A percentile compares a stretch with the other conserved stretches of the same genome.
Evolutionary conservation across 2,113 vertebrate species (phyloP).

Genomic region (Clarias magur): DNA sequence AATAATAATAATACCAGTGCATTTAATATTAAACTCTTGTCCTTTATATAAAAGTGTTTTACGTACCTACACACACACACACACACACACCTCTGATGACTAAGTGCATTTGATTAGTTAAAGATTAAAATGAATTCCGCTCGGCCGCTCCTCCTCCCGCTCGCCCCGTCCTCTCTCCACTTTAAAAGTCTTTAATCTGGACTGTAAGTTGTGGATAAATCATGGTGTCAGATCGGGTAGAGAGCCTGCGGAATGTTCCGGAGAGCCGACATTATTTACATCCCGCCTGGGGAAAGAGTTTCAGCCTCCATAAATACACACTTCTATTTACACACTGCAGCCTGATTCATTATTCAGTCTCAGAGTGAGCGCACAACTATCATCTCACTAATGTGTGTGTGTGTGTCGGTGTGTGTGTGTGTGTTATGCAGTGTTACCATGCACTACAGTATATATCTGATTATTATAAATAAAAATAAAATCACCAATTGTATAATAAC

Average conservation of each 20-base stretch:
- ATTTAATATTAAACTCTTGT: no score
- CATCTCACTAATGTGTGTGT: background rate
- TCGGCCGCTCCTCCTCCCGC: no score
- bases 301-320: conserved; percentile 20
- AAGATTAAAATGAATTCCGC: background rate
- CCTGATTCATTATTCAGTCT: conserved; percentile 15
- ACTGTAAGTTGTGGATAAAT: no score
- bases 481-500: no score
- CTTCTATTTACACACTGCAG: conserved; percentile 15
- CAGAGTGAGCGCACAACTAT: background rate
- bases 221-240: no score
- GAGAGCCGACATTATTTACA: conserved; percentile 14
- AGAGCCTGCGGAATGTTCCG: no score
- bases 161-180: no score
- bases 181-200: no score
- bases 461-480: background rate
- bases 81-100: background rate
- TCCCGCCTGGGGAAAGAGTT: background rate
- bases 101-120: background rate
- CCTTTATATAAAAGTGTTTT: no score
- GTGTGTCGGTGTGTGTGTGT: conserved; percentile 11
- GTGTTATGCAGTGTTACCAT: background rate
- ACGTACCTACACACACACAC: background rate
- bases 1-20: no score
- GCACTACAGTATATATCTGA: background rate